phyloP scores from a whole-genome alignment of 2,797 vertebrate species.

The Syndactyla subalaris region DNA sequence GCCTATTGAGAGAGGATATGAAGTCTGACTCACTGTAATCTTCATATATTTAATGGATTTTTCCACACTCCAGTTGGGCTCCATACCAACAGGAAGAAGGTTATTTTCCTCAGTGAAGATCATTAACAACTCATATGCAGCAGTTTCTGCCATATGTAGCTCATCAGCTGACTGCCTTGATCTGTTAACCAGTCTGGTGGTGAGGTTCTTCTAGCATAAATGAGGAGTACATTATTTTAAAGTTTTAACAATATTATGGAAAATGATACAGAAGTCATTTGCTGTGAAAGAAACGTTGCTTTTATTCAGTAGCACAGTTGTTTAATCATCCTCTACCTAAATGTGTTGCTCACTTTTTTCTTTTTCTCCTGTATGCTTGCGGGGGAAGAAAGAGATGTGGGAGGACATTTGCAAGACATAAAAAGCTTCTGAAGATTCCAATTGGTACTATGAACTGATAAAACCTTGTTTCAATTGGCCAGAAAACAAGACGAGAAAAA shows the following conservation, averaged over 20 bases:
- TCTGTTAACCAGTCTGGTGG: slow-evolving; percentile 33
- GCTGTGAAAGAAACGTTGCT: slow-evolving; percentile 3
- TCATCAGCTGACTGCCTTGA: slow-evolving; percentile 50
- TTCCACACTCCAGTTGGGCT: slow-evolving; percentile 57
- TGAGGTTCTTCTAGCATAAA: slow-evolving; percentile 1
- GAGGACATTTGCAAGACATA: slow-evolving; percentile 56
- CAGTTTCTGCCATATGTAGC: slow-evolving; percentile 55
- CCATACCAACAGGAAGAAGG: slow-evolving; percentile 58
- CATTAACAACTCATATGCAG: slow-evolving; percentile 72
- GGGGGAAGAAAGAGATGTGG: slow-evolving; percentile 34
- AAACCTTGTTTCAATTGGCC: slow-evolving; percentile 30
- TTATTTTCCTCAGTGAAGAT: slow-evolving; percentile 62
- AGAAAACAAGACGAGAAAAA: slow-evolving; percentile 19
- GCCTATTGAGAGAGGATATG: slow-evolving; percentile 33
- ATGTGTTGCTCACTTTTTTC: slow-evolving; percentile 4
- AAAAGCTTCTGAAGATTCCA: slow-evolving; percentile 60
- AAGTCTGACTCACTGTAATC: slow-evolving; percentile 48
- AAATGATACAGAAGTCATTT: neutral
- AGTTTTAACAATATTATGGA: slow-evolving; percentile 10
- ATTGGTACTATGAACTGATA: slow-evolving; percentile 34
- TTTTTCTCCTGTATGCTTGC: neutral
- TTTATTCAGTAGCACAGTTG: slow-evolving; percentile 41
- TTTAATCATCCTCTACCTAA: slow-evolving; percentile 34
- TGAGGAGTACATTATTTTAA: slow-evolving; percentile 29
- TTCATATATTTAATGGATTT: slow-evolving; percentile 59